Conservation (phyloP, 2,888 invertebrate species). For the Eugnorisma glareosa region DNA sequence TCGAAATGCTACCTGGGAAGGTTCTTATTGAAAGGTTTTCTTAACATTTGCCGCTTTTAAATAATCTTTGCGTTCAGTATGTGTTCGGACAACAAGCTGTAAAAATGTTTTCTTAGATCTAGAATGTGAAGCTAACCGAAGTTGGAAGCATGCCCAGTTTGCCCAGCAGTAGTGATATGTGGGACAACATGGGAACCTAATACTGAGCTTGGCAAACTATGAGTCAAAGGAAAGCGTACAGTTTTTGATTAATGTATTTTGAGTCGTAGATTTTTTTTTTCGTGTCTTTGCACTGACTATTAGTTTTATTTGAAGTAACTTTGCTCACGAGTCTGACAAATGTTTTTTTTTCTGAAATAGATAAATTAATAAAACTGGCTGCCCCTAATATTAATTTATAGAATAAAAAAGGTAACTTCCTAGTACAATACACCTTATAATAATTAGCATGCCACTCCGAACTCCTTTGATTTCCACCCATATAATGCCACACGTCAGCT, state of each 20-base stretch:
- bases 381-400: too few species aligned
- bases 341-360: too few species aligned
- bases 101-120: slow-evolving; percentile 2
- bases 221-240: not conserved
- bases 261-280: not conserved
- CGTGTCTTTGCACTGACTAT: too few species aligned
- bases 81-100: slow-evolving; percentile 2
- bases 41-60: not conserved
- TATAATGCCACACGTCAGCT: too few species aligned
- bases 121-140: not conserved
- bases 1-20: too few species aligned
- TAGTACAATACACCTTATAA: not conserved
- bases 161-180: not conserved
- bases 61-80: not conserved
- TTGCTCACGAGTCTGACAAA: too few species aligned
- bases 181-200: slow-evolving; percentile 10
- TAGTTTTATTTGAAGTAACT: too few species aligned
- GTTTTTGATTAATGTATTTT: not conserved
- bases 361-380: too few species aligned
- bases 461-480: too few species aligned
- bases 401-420: not conserved
- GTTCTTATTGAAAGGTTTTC: not conserved
- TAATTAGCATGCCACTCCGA: too few species aligned
- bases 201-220: slow-evolving; percentile 6
- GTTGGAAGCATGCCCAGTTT: slow-evolving; percentile 22